phyloP scores from a whole-genome alignment of 2,797 vertebrate genomes.

The Sarcophilus harrisii region DNA sequence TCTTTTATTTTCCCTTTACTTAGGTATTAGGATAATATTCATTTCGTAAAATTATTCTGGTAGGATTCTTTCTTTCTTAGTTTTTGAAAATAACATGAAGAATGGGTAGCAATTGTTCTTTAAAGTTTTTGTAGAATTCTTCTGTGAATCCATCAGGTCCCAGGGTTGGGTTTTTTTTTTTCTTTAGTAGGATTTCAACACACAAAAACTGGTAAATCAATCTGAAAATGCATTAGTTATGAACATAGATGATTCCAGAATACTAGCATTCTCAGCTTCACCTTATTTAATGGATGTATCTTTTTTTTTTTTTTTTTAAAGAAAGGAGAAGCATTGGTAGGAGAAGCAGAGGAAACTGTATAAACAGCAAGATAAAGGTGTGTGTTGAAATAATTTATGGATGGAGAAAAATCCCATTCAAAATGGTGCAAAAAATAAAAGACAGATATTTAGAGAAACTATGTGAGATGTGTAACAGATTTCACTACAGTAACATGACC shows the following conservation, averaged over 20 bases:
- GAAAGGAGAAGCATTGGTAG: background rate
- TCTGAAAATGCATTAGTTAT: background rate
- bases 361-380: background rate
- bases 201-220: background rate
- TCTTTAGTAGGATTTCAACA: background rate
- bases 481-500: background rate
- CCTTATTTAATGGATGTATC: background rate
- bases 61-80: background rate
- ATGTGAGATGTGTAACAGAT: background rate
- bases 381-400: background rate
- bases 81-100: background rate
- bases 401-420: background rate
- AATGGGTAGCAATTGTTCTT: background rate
- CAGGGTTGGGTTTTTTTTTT: background rate
- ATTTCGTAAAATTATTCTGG: background rate
- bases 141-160: background rate
- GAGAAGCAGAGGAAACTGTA: background rate
- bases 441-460: slow-evolving; percentile 4
- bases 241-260: background rate
- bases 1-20: background rate
- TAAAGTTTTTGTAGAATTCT: background rate
- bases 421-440: background rate
- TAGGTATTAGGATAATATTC: background rate
- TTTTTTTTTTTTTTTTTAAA: background rate
- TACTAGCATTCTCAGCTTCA: background rate